Evolutionary conservation across 1,140 invertebrate genomes (phyloP).

Genomic region (Lordiphosa stackelbergi): DNA sequence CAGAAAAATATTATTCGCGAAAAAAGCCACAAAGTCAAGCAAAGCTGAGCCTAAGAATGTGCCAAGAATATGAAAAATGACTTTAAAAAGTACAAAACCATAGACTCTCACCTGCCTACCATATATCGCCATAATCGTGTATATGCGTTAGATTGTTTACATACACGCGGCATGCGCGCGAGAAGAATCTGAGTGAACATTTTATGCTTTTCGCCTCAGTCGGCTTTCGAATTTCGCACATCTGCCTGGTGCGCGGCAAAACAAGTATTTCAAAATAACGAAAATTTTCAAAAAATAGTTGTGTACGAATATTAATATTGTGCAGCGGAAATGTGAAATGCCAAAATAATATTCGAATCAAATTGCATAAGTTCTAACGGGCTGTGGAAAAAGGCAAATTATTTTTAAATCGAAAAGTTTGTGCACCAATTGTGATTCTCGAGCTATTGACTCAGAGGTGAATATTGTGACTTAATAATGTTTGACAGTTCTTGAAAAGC

Average conservation of each 20-base stretch:
- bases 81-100: no score
- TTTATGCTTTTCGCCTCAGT: constrained; percentile 40
- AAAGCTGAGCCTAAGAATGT: no score
- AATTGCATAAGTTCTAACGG: constrained; percentile 50
- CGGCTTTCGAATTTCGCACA: constrained; percentile 52
- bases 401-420: constrained; percentile 12
- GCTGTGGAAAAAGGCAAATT: constrained; percentile 34
- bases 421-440: constrained; percentile 9
- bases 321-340: constrained; percentile 35
- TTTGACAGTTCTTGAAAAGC: background rate
- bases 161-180: constrained; percentile 17
- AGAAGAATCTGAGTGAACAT: constrained; percentile 14
- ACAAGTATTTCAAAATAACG: constrained; percentile 9
- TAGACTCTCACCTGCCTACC: constrained; percentile 9
- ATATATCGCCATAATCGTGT: background rate
- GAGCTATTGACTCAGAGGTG: constrained; percentile 45
- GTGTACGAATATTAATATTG: constrained; percentile 32
- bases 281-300: constrained; percentile 3
- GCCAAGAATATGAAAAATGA: no score
- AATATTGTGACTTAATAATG: constrained; percentile 23
- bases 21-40: background rate
- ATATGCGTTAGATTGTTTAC: constrained; percentile 27
- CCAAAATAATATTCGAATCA: constrained; percentile 25
- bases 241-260: constrained; percentile 25
- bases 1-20: background rate